Conservation (phyloP, 2,113 vertebrate species). For the Gymnogyps californianus region DNA sequence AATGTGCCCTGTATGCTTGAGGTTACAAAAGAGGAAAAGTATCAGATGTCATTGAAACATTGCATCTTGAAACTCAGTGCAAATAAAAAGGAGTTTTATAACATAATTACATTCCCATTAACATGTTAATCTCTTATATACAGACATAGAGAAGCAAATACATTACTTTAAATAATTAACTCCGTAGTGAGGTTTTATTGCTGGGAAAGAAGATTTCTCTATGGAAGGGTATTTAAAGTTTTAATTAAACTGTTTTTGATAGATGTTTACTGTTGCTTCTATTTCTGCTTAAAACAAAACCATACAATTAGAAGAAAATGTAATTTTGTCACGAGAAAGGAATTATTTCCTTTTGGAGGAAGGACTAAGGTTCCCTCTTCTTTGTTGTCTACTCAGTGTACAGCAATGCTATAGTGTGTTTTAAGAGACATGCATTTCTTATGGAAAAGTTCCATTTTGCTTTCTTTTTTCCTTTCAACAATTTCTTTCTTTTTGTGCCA, state of each 20-base stretch:
- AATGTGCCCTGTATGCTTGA: neutral
- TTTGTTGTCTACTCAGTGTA: neutral
- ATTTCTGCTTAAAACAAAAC: conserved; percentile 36
- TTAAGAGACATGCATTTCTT: neutral
- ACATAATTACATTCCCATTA: conserved; percentile 65
- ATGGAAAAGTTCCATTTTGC: neutral
- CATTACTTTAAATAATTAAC: conserved; percentile 73
- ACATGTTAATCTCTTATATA: conserved; percentile 63
- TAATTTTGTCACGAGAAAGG: neutral
- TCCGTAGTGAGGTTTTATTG: conserved; percentile 43
- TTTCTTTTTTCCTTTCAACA: neutral
- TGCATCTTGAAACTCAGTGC: neutral
- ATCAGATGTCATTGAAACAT: neutral
- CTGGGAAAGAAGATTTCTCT: conserved; percentile 42
- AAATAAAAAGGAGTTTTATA: conserved; percentile 47
- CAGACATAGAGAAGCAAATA: conserved; percentile 34
- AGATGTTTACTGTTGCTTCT: conserved; percentile 47
- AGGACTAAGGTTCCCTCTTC: neutral
- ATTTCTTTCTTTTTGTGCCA: neutral
- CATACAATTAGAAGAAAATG: neutral
- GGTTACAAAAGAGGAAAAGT: neutral
- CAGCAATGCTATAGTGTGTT: neutral
- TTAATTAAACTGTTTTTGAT: conserved; percentile 72
- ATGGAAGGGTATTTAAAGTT: conserved; percentile 52
- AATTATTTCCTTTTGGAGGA: neutral